Evolutionary conservation across 2,797 vertebrate species (phyloP), one percentile per base, ranked within the genome.

Genomic region (Sarcoramphus papa): DNA sequence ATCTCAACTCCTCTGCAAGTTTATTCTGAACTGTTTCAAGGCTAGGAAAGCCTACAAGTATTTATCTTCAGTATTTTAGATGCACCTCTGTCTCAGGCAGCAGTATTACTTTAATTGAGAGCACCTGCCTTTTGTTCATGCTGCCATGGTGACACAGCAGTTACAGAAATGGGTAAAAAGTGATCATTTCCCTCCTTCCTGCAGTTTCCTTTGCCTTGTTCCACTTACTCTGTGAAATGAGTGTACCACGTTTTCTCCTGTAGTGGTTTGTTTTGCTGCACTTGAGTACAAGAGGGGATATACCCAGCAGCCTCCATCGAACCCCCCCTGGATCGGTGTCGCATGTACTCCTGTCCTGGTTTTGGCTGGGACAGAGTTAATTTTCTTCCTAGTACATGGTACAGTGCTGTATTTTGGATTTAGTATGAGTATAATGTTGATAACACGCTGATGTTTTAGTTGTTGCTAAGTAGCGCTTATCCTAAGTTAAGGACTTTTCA

Each of bases 281-380:
- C 45, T 79, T 60, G 12, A 60, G 20, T 28, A 47, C 40, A 43
- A 79, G 47, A 47, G 41, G 59, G 24, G n/a, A 40, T 12, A 17
- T 40, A 82, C 23, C 13, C 30, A 28, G 21, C 0, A 2, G 41
- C 17, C 91, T 65, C 30, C 35, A 14, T 7, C 0, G 1, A 86
- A 50, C 12, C 6, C 1, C 4, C 13, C 5, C 12, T 0, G 0
- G 37, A 17, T 30, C 62, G 62, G 12, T 22, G 21, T 69, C 70
- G 60, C 4, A 4, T 45, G 19, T 23, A 75, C 12, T 37, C 37
- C 37, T 37, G 37, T 37, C 37, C 37, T 37, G 37, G 37, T 37
- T 37, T 37, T 37, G 37, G 37, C 37, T 37, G 37, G 37, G 37
- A 37, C 37, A 37, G 37, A 14, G 48, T 48, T 48, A 48, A 48